Conservation (phyloP, 1,140 invertebrate genomes). For the Diorhabda carinulata region DNA sequence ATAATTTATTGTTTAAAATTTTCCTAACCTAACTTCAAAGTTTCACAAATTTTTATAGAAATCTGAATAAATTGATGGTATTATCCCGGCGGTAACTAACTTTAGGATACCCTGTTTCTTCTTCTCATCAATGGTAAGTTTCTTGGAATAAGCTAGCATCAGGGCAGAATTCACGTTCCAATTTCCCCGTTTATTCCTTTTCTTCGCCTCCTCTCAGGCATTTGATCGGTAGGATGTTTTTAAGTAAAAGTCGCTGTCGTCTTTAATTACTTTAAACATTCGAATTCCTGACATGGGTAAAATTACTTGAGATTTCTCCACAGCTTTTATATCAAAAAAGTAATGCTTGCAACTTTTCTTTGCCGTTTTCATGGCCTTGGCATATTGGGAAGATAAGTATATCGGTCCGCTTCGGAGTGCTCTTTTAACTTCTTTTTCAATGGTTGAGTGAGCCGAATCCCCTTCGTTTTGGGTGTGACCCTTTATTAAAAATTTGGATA, state of each 20-base stretch:
- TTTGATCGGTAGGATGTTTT: neutral
- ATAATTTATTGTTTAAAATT: no score
- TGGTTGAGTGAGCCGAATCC: conserved; percentile 43
- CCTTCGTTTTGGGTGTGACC: conserved; percentile 27
- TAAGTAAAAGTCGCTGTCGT: neutral
- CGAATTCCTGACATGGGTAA: neutral
- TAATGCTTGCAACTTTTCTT: conserved; percentile 37
- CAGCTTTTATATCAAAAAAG: conserved; percentile 30
- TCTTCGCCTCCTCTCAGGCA: neutral
- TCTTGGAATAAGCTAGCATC: neutral
- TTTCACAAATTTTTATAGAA: neutral
- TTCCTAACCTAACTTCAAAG: no score
- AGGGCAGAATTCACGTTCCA: neutral
- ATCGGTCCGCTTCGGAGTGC: conserved; percentile 33
- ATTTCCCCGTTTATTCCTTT: neutral
- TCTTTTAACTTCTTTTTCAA: conserved; percentile 44
- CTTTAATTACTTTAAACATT: neutral
- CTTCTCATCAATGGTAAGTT: neutral
- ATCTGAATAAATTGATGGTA: neutral
- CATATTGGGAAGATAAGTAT: conserved; percentile 27
- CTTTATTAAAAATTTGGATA: no score
- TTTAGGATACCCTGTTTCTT: neutral
- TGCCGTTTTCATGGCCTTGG: conserved; percentile 29
- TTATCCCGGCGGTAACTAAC: neutral
- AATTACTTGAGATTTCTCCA: conserved; percentile 10